Evolutionary conservation across 2,888 invertebrate species (phyloP), one percentile per base, ranked within the genome.

Genomic region (Phymatocera aterrima): DNA sequence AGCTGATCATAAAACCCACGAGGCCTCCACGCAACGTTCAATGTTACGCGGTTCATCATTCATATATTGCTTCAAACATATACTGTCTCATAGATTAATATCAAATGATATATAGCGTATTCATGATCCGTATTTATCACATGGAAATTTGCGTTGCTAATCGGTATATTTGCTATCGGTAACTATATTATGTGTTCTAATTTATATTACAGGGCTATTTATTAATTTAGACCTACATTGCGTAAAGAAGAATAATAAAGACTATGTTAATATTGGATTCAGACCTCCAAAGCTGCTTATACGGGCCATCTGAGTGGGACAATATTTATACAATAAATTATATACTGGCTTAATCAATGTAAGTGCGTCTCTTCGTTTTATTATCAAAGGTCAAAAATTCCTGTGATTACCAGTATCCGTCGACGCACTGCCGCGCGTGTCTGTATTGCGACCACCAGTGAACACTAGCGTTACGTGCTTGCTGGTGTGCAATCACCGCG

Each of bases 381-480:
- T 68, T n/a, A 68, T 68, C 68, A 43, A 43, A 51, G 51, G 70
- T 72, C 48, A 31, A 48, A 72, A 48, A 34, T 72, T 43, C n/a
- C 8, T 18, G 31, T 51, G 10, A 51, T 68, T 34, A 72, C 51
- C 51, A 51, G 70, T 51, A 24, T 68, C 43, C 15, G n/a, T n/a
- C n/a, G n/a, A n/a, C n/a, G n/a, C n/a, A n/a, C n/a, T n/a, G n/a
- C n/a, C n/a, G 46, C 40, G 68, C 68, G 68, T 68, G 68, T 46
- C 68, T 24, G 24, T n/a, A 12, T 2, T 54, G 21, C n/a, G n/a
- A n/a, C n/a, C n/a, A n/a, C n/a, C n/a, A n/a, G n/a, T n/a, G n/a
- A n/a, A n/a, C n/a, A n/a, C n/a, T 24, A 0, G 43, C 15, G 46
- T 43, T 24, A 21, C 10, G 6, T 15, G 24, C 43, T 43, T 24